Evolutionary conservation across 1,140 invertebrate genomes (phyloP).

Genomic region (Steinernema feltiae): DNA sequence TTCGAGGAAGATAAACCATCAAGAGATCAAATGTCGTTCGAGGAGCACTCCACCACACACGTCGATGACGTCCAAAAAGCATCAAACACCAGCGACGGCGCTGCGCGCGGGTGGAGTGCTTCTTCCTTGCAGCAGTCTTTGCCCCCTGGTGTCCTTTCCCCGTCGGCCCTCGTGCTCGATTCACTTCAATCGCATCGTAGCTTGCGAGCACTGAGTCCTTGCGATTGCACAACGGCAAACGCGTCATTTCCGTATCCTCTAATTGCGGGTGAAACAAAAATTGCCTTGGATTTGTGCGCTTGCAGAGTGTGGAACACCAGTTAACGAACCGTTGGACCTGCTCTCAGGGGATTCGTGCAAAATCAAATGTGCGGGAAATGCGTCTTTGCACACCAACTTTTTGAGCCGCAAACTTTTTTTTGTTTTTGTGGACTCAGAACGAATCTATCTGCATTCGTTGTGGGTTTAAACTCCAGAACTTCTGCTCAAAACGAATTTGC

Average conservation of each 20-base stretch:
- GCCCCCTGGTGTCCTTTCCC: neutral
- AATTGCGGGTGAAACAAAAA: neutral
- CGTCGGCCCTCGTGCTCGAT: neutral
- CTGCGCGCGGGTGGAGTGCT: conserved; percentile 1
- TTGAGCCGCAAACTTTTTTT: neutral
- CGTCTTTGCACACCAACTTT: neutral
- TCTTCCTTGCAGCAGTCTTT: conserved; percentile 6
- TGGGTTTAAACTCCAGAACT: no score
- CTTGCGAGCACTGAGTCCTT: neutral
- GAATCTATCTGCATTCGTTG: no score
- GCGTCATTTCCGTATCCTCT: neutral
- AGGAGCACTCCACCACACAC: conserved; percentile 10
- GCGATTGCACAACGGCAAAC: neutral
- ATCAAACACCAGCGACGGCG: conserved; percentile 2
- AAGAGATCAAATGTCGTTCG: conserved; percentile 12
- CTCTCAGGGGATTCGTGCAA: neutral
- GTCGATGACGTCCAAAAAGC: neutral
- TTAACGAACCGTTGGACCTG: neutral
- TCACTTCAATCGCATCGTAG: neutral
- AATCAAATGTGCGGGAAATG: neutral
- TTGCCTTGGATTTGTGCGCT: neutral
- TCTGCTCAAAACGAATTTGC: no score
- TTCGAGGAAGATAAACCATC: neutral
- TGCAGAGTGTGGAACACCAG: neutral
- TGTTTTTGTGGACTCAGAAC: neutral